A percentile compares a stretch with the other conserved stretches of the same genome.
Evolutionary conservation across 2,113 vertebrate species (phyloP).

Genomic region (Phaethon lepturus): DNA sequence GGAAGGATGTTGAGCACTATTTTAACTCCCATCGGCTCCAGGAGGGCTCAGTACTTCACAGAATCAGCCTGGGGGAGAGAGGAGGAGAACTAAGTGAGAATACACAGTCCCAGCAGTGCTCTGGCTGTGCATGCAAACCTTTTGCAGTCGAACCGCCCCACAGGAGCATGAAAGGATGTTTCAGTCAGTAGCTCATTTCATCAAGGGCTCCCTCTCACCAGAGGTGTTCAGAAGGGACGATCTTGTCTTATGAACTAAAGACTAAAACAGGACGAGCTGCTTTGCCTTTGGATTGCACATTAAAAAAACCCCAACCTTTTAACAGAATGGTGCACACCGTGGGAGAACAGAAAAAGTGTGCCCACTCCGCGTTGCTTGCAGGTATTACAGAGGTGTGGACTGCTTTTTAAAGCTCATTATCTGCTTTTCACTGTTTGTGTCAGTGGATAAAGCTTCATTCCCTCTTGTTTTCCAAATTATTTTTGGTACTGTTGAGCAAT

Average conservation of each 20-base stretch:
- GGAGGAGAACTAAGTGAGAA: slow-evolving; percentile 40
- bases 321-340: accelerated
- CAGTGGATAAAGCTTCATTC: neutral
- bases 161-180: neutral
- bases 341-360: neutral
- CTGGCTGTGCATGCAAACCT: neutral
- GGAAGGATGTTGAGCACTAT: neutral
- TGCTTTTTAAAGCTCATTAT: neutral
- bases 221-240: neutral
- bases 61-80: neutral
- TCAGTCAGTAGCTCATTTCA: neutral
- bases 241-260: neutral
- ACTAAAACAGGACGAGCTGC: neutral
- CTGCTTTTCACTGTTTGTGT: neutral
- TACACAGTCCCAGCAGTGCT: neutral
- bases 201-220: neutral
- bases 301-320: neutral
- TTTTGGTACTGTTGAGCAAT: neutral
- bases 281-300: neutral
- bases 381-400: neutral
- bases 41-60: slow-evolving; percentile 23
- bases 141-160: neutral
- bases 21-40: neutral
- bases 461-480: neutral
- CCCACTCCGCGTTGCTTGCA: neutral